These are phyloP conservation scores for Rhinolophus sinicus DNA, from an alignment of 2,113 vertebrate species.

Conservation along the genomic window DNA sequence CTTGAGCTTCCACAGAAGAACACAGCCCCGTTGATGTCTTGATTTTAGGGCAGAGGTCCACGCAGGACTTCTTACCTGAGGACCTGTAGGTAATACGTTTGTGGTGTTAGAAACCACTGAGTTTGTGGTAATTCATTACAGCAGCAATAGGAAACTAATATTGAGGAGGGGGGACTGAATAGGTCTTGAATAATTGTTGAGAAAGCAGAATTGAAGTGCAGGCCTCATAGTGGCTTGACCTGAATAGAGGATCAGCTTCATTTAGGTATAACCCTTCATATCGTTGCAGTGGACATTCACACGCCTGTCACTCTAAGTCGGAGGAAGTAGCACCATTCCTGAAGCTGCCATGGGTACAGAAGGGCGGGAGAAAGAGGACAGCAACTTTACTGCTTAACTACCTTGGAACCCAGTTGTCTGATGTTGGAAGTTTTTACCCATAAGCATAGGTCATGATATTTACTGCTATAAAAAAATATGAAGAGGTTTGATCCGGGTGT, in stretches of 20 bases:
- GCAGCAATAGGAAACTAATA: background rate
- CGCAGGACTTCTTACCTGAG: background rate
- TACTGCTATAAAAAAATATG: background rate
- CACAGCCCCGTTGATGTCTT: background rate
- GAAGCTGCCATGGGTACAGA: too few species aligned
- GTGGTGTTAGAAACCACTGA: background rate
- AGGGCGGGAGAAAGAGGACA: background rate
- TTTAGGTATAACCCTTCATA: background rate
- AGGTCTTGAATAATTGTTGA: background rate
- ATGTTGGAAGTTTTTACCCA: background rate
- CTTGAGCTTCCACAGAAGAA: background rate
- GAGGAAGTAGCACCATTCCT: rapidly evolving
- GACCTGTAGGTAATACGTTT: background rate
- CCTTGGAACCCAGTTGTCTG: background rate
- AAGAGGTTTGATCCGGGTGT: background rate
- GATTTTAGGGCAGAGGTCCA: background rate
- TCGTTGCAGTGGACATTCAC: too few species aligned
- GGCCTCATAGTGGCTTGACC: background rate
- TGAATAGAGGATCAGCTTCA: background rate
- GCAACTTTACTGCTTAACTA: background rate
- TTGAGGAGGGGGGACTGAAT: background rate
- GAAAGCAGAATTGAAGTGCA: background rate
- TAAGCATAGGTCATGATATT: background rate
- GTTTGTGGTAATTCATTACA: background rate
- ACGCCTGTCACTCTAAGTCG: background rate